These are phyloP conservation scores for Zaprionus gabonicus DNA, from an alignment of 1,140 invertebrate species.

Conservation along the genomic window DNA sequence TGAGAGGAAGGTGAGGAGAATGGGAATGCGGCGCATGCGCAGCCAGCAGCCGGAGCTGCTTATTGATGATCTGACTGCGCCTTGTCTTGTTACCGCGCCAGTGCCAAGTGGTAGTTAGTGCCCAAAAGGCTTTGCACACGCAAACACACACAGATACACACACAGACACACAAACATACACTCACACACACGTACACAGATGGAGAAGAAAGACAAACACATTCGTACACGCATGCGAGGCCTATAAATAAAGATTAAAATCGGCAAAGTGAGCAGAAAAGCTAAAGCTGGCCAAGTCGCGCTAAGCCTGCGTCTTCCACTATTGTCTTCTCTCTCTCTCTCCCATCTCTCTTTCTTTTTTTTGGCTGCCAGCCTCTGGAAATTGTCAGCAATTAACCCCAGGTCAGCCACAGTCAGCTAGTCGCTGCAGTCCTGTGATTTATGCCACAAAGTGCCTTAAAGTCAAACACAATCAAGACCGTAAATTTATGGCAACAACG, in stretches of 20 bases:
- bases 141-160: slow-evolving; percentile 19
- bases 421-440: slow-evolving; percentile 61
- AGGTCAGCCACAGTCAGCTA: slow-evolving; percentile 48
- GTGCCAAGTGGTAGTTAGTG: slow-evolving; percentile 58
- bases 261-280: slow-evolving; percentile 57
- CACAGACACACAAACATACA: not conserved
- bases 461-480: slow-evolving; percentile 72
- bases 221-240: slow-evolving; percentile 37
- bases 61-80: slow-evolving; percentile 68
- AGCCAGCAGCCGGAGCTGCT: slow-evolving; percentile 59
- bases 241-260: slow-evolving; percentile 81
- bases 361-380: slow-evolving; percentile 41
- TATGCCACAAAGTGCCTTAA: slow-evolving; percentile 69
- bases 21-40: slow-evolving; percentile 35
- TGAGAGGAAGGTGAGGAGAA: not conserved
- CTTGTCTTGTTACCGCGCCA: slow-evolving; percentile 75
- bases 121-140: slow-evolving; percentile 57
- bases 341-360: not conserved
- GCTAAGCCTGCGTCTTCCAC: slow-evolving; percentile 37
- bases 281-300: slow-evolving; percentile 35
- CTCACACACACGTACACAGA: slow-evolving; percentile 5
- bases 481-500: slow-evolving; percentile 45
- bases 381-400: slow-evolving; percentile 81
- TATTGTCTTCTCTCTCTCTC: not conserved
- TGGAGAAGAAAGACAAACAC: slow-evolving; percentile 21